These are phyloP conservation scores for Tauraco erythrolophus DNA, from an alignment of 2,113 vertebrate species.

Conservation along the genomic window DNA sequence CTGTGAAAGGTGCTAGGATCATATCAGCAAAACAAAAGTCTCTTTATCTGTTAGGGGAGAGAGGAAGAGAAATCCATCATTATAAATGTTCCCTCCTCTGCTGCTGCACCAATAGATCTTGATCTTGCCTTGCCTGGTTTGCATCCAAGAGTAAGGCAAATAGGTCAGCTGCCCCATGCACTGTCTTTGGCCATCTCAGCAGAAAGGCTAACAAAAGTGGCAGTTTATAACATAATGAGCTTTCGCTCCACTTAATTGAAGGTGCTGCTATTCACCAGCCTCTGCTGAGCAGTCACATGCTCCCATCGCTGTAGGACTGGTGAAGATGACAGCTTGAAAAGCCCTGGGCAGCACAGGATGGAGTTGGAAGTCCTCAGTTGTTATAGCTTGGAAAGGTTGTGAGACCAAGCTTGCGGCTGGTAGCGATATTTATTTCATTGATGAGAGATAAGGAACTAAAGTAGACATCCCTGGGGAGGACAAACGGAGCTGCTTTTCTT, in stretches of 20 bases:
- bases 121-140: slow-evolving; percentile 42
- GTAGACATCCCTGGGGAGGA: neutral
- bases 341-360: neutral
- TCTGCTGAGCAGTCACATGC: neutral
- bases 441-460: neutral
- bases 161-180: neutral
- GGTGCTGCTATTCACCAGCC: neutral
- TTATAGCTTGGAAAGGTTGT: neutral
- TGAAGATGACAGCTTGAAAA: neutral
- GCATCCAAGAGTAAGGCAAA: neutral
- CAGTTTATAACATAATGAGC: neutral
- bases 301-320: neutral
- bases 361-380: neutral
- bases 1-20: slow-evolving; percentile 41
- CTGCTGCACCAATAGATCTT: neutral
- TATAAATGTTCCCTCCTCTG: neutral
- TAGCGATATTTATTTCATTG: neutral
- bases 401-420: neutral
- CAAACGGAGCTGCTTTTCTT: neutral
- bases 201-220: neutral
- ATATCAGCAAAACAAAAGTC: slow-evolving; percentile 16
- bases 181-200: neutral
- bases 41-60: neutral
- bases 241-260: neutral
- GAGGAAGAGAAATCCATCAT: slow-evolving; percentile 26